These are phyloP conservation scores for Phrynocephalus vlangalii DNA, from an alignment of 2,797 vertebrate species.

Conservation along the genomic window DNA sequence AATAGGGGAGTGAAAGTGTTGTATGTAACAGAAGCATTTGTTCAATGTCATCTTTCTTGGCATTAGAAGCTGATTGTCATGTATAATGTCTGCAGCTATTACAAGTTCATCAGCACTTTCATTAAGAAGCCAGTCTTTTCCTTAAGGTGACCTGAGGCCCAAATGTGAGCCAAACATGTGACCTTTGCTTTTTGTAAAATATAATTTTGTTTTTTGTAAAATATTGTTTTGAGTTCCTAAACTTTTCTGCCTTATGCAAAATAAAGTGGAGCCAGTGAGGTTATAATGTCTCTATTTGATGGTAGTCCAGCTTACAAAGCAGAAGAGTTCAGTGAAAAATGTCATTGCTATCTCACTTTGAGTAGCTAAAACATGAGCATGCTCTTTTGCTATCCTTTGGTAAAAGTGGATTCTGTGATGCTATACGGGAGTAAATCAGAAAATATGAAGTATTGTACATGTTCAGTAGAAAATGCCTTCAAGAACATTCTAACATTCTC, in stretches of 20 bases:
- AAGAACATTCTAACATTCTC: constrained; percentile 6
- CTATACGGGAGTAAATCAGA: background rate
- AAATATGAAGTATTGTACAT: background rate
- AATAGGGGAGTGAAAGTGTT: background rate
- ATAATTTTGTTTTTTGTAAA: constrained; percentile 28
- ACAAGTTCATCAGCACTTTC: constrained; percentile 38
- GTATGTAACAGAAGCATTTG: background rate
- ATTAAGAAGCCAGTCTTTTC: constrained; percentile 11
- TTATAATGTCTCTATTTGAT: background rate
- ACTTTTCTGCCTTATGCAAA: background rate
- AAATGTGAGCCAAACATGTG: background rate
- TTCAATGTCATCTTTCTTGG: constrained; percentile 14
- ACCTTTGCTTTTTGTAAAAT: constrained; percentile 30
- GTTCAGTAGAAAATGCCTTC: constrained; percentile 14
- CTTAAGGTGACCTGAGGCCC: constrained; percentile 10
- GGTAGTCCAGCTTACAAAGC: background rate
- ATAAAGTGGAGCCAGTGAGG: background rate
- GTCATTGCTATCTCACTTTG: background rate
- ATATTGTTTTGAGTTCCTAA: background rate
- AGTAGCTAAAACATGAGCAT: background rate
- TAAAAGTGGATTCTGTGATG: background rate
- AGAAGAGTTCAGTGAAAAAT: background rate
- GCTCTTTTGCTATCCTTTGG: background rate
- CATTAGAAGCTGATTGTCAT: constrained; percentile 30
- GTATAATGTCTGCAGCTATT: constrained; percentile 19